Conservation (phyloP, 2,797 vertebrate species). For the Triplophysa bombifrons region DNA sequence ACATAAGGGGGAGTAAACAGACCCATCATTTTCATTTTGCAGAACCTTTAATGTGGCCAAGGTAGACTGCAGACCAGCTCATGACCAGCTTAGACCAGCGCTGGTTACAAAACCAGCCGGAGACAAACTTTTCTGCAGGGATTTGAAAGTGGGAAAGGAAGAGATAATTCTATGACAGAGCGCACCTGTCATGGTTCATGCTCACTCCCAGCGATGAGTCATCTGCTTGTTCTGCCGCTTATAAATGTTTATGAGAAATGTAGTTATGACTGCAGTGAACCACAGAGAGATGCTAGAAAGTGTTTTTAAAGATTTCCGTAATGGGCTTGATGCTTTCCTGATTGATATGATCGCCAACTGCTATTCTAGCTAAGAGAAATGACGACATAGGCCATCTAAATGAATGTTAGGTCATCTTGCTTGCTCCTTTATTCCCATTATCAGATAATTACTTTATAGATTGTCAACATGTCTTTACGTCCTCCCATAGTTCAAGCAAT, state of each 20-base stretch:
- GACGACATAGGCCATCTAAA: constrained; percentile 36
- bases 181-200: constrained; percentile 32
- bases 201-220: constrained; percentile 40
- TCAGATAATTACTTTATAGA: constrained; percentile 31
- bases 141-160: constrained; percentile 16
- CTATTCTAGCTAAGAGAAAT: constrained; percentile 15
- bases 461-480: constrained; percentile 1
- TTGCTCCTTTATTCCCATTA: constrained; percentile 28
- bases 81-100: not conserved
- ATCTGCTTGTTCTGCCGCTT: constrained; percentile 33
- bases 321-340: constrained; percentile 36
- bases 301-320: constrained; percentile 34
- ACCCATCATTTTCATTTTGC: not conserved
- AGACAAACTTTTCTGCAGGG: not conserved
- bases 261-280: constrained; percentile 29
- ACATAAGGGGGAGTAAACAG: not conserved
- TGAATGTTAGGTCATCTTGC: constrained; percentile 24
- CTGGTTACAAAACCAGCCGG: not conserved
- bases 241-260: constrained; percentile 26
- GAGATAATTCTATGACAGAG: constrained; percentile 13
- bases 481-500: not conserved
- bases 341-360: constrained; percentile 24
- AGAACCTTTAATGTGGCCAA: not conserved
- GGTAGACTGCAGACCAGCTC: not conserved
- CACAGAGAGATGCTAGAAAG: constrained; percentile 27